A percentile compares a stretch with the other conserved stretches of the same genome.
These are phyloP conservation scores for Pachliopta kotzebuea DNA, from an alignment of 2,888 invertebrate genomes.

Conservation along the genomic window DNA sequence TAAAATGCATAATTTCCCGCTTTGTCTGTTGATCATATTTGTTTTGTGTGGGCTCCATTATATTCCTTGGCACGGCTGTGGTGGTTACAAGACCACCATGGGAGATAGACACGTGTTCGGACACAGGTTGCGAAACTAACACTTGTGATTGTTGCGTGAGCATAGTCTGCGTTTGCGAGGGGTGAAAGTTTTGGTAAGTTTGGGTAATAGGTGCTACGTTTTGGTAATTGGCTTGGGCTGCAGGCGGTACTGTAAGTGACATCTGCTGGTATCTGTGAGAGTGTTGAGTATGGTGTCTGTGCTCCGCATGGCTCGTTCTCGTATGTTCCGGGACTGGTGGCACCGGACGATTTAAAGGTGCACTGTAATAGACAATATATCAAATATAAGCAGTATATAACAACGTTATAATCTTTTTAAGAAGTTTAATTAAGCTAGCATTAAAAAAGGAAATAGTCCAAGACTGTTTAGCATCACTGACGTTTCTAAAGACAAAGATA, in stretches of 20 bases:
- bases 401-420: no score
- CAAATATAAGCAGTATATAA: no score
- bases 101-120: conserved; percentile 43
- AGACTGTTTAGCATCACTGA: no score
- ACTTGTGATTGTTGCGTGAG: conserved; percentile 30
- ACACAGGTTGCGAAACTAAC: conserved; percentile 42
- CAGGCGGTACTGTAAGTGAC: conserved; percentile 65
- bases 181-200: conserved; percentile 47
- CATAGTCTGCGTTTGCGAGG: conserved; percentile 42
- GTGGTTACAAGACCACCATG: conserved; percentile 47
- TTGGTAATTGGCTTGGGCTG: conserved; percentile 56
- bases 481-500: no score
- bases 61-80: conserved; percentile 49
- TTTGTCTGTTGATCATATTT: conserved; percentile 63
- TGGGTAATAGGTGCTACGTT: conserved; percentile 67
- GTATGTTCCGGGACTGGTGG: conserved; percentile 85
- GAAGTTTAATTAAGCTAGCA: no score
- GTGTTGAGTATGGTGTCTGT: conserved; percentile 64
- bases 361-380: conserved; percentile 39
- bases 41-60: conserved; percentile 55
- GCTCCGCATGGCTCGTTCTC: conserved; percentile 58
- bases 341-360: conserved; percentile 69
- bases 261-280: conserved; percentile 67
- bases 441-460: no score
- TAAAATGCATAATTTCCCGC: conserved; percentile 43